A percentile compares a stretch with the other conserved stretches of the same genome.
Evolutionary conservation across 2,888 invertebrate genomes (phyloP).

Genomic region (Tortrix viridana): DNA sequence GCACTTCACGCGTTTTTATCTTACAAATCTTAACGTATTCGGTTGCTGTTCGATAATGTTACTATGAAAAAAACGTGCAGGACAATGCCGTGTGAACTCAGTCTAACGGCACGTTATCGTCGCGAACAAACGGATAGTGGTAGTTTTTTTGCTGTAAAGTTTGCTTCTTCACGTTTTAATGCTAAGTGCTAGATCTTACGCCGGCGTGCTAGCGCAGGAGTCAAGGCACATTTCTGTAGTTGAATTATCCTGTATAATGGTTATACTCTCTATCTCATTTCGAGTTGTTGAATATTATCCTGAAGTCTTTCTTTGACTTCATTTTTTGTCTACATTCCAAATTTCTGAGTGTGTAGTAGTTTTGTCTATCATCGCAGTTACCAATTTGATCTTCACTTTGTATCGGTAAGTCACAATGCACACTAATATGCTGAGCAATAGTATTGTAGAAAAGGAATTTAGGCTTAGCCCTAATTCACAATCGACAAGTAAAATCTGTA

Average conservation of each 20-base stretch:
- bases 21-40: no score
- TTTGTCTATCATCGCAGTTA: conserved; percentile 21
- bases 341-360: conserved; percentile 23
- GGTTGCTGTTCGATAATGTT: no score
- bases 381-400: background rate
- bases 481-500: no score
- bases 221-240: no score
- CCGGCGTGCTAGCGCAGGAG: conserved; percentile 5
- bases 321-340: conserved; percentile 33
- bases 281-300: conserved; percentile 20
- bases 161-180: conserved; percentile 56
- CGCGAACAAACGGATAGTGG: background rate
- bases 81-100: no score
- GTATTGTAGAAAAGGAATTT: conserved; percentile 11
- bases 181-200: conserved; percentile 64
- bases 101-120: background rate
- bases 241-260: conserved; percentile 31
- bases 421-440: conserved; percentile 1
- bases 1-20: no score
- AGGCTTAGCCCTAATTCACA: no score
- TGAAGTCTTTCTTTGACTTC: conserved; percentile 8
- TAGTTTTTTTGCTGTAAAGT: conserved; percentile 35
- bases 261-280: conserved; percentile 26
- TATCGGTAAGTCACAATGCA: background rate
- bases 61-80: no score